These are phyloP conservation scores for Onychomys torridus DNA, from an alignment of 2,797 vertebrate genomes.

Conservation along the genomic window DNA sequence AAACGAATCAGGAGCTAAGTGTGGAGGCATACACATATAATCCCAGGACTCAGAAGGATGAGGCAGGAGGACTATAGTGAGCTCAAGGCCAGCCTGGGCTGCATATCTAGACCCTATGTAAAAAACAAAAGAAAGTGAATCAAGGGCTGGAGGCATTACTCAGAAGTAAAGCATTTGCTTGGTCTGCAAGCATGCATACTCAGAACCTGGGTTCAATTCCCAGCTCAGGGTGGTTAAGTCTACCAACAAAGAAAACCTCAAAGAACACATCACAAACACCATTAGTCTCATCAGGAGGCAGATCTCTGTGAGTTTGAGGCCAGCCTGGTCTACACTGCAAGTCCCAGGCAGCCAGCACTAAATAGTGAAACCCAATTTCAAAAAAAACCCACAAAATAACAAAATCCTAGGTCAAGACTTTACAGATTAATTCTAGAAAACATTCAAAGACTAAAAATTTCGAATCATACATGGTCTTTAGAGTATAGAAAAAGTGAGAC, in stretches of 20 bases:
- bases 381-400: not conserved
- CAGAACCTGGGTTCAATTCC: not conserved
- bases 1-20: not conserved
- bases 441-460: not conserved
- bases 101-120: not conserved
- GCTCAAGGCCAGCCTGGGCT: not conserved
- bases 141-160: not conserved
- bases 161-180: not conserved
- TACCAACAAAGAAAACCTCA: not conserved
- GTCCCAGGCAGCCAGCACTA: not conserved
- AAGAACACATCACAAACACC: not conserved
- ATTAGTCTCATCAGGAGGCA: not conserved
- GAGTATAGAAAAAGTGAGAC: not conserved
- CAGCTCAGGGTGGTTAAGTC: not conserved
- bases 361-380: not conserved
- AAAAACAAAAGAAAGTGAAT: not conserved
- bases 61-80: not conserved
- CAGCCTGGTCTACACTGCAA: too few relatives aligned
- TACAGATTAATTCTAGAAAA: not conserved
- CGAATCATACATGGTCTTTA: not conserved
- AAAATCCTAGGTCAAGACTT: not conserved
- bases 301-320: not conserved
- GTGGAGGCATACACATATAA: not conserved
- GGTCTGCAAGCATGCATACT: not conserved
- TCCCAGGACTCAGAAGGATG: not conserved